Percentiles rank a stretch among this genome's conserved stretches.
phyloP scores from a whole-genome alignment of 2,888 invertebrate genomes.

The Andrena marginata region DNA sequence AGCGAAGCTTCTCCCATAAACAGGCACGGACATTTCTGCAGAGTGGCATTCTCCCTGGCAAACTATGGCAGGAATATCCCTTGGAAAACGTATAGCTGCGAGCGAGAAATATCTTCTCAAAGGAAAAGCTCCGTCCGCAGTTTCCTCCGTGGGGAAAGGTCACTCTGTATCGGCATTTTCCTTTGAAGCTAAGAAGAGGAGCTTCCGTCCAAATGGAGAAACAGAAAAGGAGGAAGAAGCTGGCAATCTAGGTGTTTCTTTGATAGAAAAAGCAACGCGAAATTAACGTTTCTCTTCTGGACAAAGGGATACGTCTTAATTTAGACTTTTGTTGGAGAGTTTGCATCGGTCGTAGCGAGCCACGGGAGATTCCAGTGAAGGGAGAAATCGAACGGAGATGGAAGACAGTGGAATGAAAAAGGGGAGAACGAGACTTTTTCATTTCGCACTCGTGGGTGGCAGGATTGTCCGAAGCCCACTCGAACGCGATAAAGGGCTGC shows the following conservation, averaged over 20 bases:
- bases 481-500: slow-evolving; percentile 3
- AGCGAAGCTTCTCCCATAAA: neutral
- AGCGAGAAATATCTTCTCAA: neutral
- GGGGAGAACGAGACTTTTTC: neutral
- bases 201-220: neutral
- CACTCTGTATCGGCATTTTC: neutral
- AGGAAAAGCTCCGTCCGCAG: neutral
- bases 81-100: neutral
- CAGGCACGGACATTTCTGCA: neutral
- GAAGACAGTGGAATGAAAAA: neutral
- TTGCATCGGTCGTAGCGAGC: neutral
- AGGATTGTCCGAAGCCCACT: neutral
- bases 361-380: neutral
- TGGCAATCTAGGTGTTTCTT: neutral
- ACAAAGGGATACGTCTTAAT: neutral
- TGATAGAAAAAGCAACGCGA: neutral
- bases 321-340: neutral
- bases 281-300: neutral
- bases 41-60: neutral
- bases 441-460: neutral
- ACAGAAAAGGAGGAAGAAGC: neutral
- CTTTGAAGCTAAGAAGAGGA: neutral
- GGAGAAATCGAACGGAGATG: neutral
- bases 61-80: neutral
- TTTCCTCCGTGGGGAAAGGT: neutral